Base-by-base conservation (phyloP, 2,113 vertebrate genomes). In the Syrrhaptes paradoxus region DNA sequence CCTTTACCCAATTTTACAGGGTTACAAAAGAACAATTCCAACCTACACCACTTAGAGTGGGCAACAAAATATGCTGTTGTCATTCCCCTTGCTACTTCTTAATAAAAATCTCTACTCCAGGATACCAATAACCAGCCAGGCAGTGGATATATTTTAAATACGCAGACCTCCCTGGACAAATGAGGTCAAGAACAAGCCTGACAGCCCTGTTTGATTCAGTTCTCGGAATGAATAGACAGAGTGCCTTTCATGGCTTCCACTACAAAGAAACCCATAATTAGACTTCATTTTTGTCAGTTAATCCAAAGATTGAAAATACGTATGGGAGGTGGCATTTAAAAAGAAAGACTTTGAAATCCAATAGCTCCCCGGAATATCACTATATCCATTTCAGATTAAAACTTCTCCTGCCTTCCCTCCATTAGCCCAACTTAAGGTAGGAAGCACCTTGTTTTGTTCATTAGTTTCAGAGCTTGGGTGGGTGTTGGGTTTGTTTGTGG, bases 241-340 rank as follows among this genome's bases (percentile, higher is more conserved):
- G 62, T n/a, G 54, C 81, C 70, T 94, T 87, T 74, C 71, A 82
- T 21, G 34, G 73, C 62, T 61, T 48, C 76, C 73, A 66, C 89
- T 75, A 92, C 70, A 36, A 95, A 96, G 71, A 92, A 90, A 95
- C 68, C 49, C 94, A 73, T 87, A 85, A 83, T 95, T 83, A 96
- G 31, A 72, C 4, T 92, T 93, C 90, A 63, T 86, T 70, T 90
- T 38, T 94, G 68, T 73, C 84, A 90, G 26, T 38, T 72, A 63
- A 25, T 41, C 83, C 58, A 79, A 86, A 95, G 85, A 31, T 22
- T 76, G 14, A 63, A 87, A 46, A 80, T 17, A 51, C 20, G 77
- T 3, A 36, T 8, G 6, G n/a, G 38, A 46, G 16, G 54, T 28
- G 43, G 34, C 16, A 43, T 49, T 62, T 75, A 62, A 87, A 90